Evolutionary conservation across 2,113 vertebrate genomes (phyloP).

Genomic region (Oryzias melastigma): DNA sequence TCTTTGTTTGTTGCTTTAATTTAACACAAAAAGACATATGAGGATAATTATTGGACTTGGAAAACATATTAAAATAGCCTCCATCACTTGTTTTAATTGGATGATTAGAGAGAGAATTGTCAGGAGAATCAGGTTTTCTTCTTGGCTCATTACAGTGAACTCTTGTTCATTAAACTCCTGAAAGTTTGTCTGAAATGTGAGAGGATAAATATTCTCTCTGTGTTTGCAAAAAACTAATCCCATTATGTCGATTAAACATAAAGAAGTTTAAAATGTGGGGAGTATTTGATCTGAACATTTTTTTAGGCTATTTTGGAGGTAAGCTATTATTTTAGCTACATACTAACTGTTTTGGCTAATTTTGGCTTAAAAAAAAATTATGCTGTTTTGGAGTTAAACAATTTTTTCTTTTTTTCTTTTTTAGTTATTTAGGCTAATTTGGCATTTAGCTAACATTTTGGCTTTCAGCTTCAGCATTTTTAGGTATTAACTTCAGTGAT

Average conservation of each 20-base stretch:
- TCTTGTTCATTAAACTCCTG: conserved; percentile 14
- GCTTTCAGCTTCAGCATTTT: no score
- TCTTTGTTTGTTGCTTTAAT: conserved; percentile 5
- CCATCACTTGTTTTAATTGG: conserved; percentile 21
- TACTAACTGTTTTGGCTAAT: no score
- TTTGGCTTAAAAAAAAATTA: no score
- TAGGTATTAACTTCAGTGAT: no score
- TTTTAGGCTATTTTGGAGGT: no score
- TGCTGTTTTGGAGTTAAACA: no score
- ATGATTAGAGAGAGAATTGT: conserved; percentile 39
- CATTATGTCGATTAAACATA: neutral
- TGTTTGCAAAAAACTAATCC: neutral
- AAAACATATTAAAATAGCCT: conserved; percentile 22
- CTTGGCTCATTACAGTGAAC: conserved; percentile 36
- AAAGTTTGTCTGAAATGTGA: conserved; percentile 14
- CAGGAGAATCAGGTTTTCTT: conserved; percentile 38
- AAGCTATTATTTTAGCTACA: no score
- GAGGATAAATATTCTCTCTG: neutral
- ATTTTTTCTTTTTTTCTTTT: no score
- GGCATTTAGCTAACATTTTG: no score
- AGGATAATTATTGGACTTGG: conserved; percentile 32
- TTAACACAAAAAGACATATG: conserved; percentile 9
- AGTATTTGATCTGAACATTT: no score
- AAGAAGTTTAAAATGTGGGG: neutral
- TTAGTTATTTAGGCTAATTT: no score